Base-by-base conservation (phyloP, 2,113 vertebrate species). In the Crocuta crocuta region DNA sequence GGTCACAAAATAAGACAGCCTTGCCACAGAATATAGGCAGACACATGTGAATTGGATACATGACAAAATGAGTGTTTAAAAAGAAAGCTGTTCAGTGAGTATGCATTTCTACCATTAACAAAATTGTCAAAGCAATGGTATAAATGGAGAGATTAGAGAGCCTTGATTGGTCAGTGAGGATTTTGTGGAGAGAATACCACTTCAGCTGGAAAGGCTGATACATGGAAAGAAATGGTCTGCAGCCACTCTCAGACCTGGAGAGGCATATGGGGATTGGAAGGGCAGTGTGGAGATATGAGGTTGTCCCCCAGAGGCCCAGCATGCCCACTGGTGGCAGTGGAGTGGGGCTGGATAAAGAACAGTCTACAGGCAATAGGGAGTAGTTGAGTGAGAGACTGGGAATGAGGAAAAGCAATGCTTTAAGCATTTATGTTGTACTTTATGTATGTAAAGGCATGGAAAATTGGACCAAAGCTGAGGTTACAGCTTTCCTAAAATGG, bases 21-120 rank as follows among this genome's bases (percentile, higher is more conserved):
- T 65, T 35, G 87, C 68, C 70, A 71, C 26, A 78, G 73, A 89
- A 55, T 83, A 26, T 28, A 63, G n/a, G 81, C 73, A 94, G 39
- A 74, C 24, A 26, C 2, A 1, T 39, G 35, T 17, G 31, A 89
- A 63, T 21, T 90, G 55, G 78, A 66, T 85, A 79, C 55, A 55
- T 48, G 50, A 86, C 1, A 85, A 93, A 95, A 58, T 8, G 4
- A 16, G 7, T 53, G 28, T 66, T 92, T 43, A 23, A 28, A 91
- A 84, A 73, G 8, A 79, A 70, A 26, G 2, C 17, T 31, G 15
- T 81, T 79, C 63, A 65, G 0, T 55, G 70, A 86, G 0, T 63
- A 5, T 79, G 19, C 24, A 53, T 35, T 65, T 0, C 55, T 33
- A 10, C 35, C 85, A 1, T 55, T 61, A 21, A 21, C 1, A 50